Evolutionary conservation across 2,113 vertebrate genomes (phyloP), one percentile per base, ranked within the genome.

Genomic region (Suncus etruscus): DNA sequence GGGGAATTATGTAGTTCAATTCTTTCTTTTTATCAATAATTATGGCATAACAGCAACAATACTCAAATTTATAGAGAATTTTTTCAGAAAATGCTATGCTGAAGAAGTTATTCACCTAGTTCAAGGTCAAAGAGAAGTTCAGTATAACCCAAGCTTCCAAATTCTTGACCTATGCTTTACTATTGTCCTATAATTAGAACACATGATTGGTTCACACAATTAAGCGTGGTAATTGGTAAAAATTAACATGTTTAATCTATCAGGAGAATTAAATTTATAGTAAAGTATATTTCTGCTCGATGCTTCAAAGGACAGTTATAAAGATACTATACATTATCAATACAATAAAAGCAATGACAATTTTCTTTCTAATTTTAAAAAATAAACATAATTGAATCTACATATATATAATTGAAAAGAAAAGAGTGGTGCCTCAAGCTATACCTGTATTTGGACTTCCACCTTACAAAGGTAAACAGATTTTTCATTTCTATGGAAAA

Each of bases 401-500:
- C 20, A 48, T 22, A 51, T 85, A 22, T 45, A 4, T 91, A 6
- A 89, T 72, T 85, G 1, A 48, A 11, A 94, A 74, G 31, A 75
- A 80, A 90, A 87, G 12, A 10, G 9, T 87, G 80, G 0, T 11
- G 66, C 61, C 4, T 1, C 7, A 3, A 47, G n/a, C 75, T 69
- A 39, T 39, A 39, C 39, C 39, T 39, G 39, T 39, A 39, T 39
- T 39, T 39, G 39, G 5, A 39, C 39, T 91, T 18, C 5, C 65
- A 92, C 88, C 1, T 81, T 27, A 73, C 73, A 82, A 94, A 65
- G 22, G 12, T 45, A 66, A 31, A 11, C 1, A 0, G 45, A 69
- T 83, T 29, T 94, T 16, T 94, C 61, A 86, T 20, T 47, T 72
- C 91, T 94, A 9, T 51, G 32, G 47, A 75, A 76, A 95, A 95